Evolutionary conservation across 2,113 vertebrate species (phyloP), one percentile per base, ranked within the genome.

Genomic region (Catharus minimus): DNA sequence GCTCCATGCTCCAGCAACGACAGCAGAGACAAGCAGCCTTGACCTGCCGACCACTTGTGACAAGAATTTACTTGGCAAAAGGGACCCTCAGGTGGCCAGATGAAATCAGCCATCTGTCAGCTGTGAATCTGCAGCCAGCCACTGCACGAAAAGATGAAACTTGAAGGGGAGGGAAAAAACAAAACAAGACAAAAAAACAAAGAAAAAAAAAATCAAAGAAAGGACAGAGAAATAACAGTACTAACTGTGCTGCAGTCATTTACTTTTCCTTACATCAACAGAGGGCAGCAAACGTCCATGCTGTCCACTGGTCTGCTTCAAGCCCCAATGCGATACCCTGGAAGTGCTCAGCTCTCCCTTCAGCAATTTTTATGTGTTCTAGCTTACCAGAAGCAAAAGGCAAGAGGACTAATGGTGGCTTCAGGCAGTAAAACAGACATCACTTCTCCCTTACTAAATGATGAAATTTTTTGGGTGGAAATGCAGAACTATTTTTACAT

Each of bases 251-350:
- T 75, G 72, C 77, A 57, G 77, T n/a, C 36, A 36, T 68, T 55
- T 87, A 11, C 36, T 69, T 67, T 67, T 36, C 55, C 47, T 88
- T 86, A 60, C n/a, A 95, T 67, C 97, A 92, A 95, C n/a, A 97
- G 97, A 94, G 97, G 97, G 97, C 90, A 18, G 86, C 50, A 93
- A 82, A 44, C 62, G 47, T 74, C 96, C 91, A 55, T 19, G 38
- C 65, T 94, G 86, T n/a, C 20, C 15, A 1, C 28, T 11, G 19
- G 44, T 52, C 43, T 10, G 1, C 7, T 56, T 11, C 47, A 33
- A 67, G 39, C 52, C 0, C 0, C 71, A 23, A 2, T 10, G 5
- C 10, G 36, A 44, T 13, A 27, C 32, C 22, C 68, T 3, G 3
- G 13, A 53, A 43, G 6, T 20, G 33, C 41, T 72, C 49, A 56